phyloP scores from a whole-genome alignment of 1,140 invertebrate genomes.

The Cydia strobilella region DNA sequence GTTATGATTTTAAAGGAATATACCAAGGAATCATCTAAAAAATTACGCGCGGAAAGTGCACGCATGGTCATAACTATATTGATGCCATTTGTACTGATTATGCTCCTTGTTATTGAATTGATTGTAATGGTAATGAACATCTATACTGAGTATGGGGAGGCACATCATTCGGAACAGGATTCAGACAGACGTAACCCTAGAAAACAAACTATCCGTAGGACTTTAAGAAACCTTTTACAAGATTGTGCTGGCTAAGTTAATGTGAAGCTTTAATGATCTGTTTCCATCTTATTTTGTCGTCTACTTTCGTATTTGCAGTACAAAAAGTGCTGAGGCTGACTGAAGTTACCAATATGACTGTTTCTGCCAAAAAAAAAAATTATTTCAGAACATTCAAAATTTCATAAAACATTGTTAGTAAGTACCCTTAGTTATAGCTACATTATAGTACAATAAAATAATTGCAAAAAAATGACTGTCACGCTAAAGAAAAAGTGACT shows the following conservation, averaged over 20 bases:
- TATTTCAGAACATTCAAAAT: no score
- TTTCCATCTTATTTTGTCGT: no score
- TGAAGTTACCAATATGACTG: no score
- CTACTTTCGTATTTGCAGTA: no score
- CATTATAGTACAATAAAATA: no score
- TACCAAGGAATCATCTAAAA: not conserved
- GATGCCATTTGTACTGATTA: not conserved
- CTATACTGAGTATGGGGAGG: not conserved
- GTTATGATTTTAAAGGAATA: slow-evolving; percentile 33
- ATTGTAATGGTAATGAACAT: not conserved
- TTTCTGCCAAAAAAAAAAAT: no score
- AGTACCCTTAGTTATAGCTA: no score
- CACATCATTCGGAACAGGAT: not conserved
- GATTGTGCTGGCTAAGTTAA: not conserved
- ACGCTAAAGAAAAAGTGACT: no score
- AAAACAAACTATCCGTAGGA: not conserved
- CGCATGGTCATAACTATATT: not conserved
- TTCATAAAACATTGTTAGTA: no score
- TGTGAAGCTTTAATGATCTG: not conserved
- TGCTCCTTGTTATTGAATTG: not conserved
- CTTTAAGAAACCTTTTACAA: not conserved
- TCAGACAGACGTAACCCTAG: not conserved
- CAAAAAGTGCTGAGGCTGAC: no score
- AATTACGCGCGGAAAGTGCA: not conserved
- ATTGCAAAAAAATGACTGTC: no score